Percentiles rank a stretch among this genome's conserved stretches.
These are phyloP conservation scores for Orthonyx spaldingii DNA, from an alignment of 2,113 vertebrate species.

Conservation along the genomic window DNA sequence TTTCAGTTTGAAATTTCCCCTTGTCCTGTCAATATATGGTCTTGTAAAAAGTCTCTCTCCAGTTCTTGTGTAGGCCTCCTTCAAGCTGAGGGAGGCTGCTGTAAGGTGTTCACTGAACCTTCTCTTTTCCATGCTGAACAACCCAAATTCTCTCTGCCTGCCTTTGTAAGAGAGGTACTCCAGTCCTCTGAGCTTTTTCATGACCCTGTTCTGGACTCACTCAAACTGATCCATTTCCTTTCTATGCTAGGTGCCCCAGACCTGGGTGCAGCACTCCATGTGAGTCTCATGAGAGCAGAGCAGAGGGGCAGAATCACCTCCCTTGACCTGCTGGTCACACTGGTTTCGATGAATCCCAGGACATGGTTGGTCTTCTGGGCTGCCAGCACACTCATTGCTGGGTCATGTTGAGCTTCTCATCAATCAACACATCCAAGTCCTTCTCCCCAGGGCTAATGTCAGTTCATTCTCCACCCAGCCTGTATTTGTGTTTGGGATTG, in stretches of 20 bases:
- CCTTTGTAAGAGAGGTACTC: background rate
- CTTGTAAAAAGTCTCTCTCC: background rate
- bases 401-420: background rate
- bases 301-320: background rate
- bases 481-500: background rate
- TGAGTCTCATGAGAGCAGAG: background rate
- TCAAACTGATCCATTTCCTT: background rate
- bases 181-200: background rate
- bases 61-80: background rate
- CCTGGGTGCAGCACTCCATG: background rate
- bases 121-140: background rate
- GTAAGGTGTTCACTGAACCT: background rate
- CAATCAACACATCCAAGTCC: background rate
- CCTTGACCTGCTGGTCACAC: rapidly evolving
- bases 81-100: background rate
- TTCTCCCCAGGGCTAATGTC: background rate
- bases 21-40: background rate
- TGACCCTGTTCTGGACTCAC: background rate
- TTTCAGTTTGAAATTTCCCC: background rate
- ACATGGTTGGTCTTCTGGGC: background rate
- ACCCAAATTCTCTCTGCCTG: background rate
- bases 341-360: background rate
- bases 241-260: background rate
- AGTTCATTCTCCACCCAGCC: background rate
- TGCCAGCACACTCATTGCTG: background rate